Evolutionary conservation across 2,797 vertebrate species (phyloP).

Genomic region (Discoglossus pictus): DNA sequence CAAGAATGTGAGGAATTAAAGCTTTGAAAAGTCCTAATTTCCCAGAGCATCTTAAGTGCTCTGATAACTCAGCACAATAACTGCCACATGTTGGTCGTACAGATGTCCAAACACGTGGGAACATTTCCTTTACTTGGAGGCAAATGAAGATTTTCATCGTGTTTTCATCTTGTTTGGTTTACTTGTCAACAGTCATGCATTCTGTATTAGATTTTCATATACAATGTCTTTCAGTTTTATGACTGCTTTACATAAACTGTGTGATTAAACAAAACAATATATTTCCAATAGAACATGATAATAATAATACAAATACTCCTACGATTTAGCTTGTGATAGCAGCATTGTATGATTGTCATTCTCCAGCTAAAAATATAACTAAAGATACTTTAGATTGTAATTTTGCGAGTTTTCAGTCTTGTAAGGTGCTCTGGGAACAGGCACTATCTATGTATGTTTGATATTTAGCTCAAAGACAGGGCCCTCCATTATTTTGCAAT

Average conservation of each 20-base stretch:
- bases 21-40: constrained; percentile 63
- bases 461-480: too few species aligned
- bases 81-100: constrained; percentile 77
- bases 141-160: constrained; percentile 69
- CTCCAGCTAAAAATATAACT: too few species aligned
- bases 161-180: constrained; percentile 73
- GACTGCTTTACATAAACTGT: constrained; percentile 52
- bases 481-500: too few species aligned
- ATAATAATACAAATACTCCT: too few species aligned
- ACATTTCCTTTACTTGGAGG: constrained; percentile 68
- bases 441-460: too few species aligned
- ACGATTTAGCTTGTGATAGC: too few species aligned
- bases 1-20: constrained; percentile 32
- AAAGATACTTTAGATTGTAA: too few species aligned
- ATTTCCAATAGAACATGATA: too few species aligned
- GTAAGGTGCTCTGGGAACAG: too few species aligned
- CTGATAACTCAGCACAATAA: constrained; percentile 75
- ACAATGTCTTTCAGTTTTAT: constrained; percentile 63
- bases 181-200: constrained; percentile 75
- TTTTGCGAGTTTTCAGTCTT: too few species aligned
- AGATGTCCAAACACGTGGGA: constrained; percentile 79
- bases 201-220: constrained; percentile 74
- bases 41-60: constrained; percentile 69
- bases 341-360: constrained; percentile 18
- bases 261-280: too few species aligned